Conservation (phyloP, 2,113 vertebrate genomes). For the Lonchura striata region DNA sequence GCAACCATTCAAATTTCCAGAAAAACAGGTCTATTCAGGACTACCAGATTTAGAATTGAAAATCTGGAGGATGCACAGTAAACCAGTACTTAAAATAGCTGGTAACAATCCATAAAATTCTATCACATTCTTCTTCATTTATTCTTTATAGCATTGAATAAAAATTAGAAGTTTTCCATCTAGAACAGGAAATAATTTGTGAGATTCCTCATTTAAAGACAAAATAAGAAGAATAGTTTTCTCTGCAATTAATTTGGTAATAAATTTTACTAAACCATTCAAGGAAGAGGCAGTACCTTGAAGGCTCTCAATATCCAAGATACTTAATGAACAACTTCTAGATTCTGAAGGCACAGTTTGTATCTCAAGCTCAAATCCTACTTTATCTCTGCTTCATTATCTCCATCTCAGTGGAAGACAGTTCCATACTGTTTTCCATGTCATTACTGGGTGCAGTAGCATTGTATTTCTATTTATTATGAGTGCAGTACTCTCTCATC, state of each 20-base stretch:
- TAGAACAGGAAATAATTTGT: not conserved
- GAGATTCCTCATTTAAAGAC: not conserved
- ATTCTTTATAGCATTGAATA: not conserved
- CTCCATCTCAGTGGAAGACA: not conserved
- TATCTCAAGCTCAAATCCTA: not conserved
- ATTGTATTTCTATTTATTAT: conserved; percentile 24
- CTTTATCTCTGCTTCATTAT: not conserved
- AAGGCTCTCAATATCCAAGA: not conserved
- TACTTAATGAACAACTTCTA: not conserved
- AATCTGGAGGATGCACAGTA: not conserved
- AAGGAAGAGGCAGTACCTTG: not conserved
- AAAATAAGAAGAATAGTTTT: not conserved
- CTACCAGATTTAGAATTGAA: not conserved
- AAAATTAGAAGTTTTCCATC: not conserved
- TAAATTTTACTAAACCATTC: not conserved
- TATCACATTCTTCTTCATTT: not conserved
- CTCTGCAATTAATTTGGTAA: not conserved
- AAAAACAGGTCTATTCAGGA: not conserved
- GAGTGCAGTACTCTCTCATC: not conserved
- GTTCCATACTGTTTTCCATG: not conserved
- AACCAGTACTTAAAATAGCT: not conserved
- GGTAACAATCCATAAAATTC: not conserved
- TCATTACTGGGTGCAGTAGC: not conserved
- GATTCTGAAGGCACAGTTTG: not conserved
- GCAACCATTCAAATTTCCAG: not conserved